Base-by-base conservation (phyloP, 2,888 invertebrate species). In the Masnerella sp. region DNA sequence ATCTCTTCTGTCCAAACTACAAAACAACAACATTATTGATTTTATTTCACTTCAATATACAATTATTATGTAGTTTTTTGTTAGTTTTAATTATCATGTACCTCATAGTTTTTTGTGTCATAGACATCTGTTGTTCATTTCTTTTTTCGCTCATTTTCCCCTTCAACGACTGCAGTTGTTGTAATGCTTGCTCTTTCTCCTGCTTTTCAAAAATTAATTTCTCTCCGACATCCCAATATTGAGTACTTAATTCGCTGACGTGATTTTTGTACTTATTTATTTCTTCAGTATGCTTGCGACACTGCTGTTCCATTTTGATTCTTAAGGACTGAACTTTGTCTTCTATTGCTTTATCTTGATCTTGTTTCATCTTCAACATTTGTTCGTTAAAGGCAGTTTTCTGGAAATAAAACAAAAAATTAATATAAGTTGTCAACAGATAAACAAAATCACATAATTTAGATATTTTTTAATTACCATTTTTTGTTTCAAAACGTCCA, bases 401-500 rank as follows among this genome's bases (percentile, higher is more conserved):
- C 87, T 87, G 69, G 11, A 81, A 78, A 59, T 5, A 49, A 77
- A n/a, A n/a, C n/a, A n/a, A n/a, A 8, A 43, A 34, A 54, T 14
- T 20, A 34, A 15, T 17, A 14, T 18, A 5, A 91, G 5, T 22
- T 58, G 15, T 42, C 1, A 40, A 58, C 14, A 67, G 56, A 14
- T 14, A 49, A 36, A 32, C n/a, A n/a, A n/a, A 28, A 28, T 3
- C 8, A 28, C n/a, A 2, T 9, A 2, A 28, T 7, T 28, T 28
- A 28, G n/a, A 7, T n/a, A 28, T 1, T n/a, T 28, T 28, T 25
- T n/a, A 42, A 43, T 91, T 89, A 94, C 94, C 94, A 95, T 94
- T 90, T 93, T 93, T 51, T 91, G 90, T 85, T 95, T 95, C 91
- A 95, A 93, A 86, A 92, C 91, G 81, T 93, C 93, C 81, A 95